Evolutionary conservation across 2,113 vertebrate genomes (phyloP).

Genomic region (Syngnathoides biaculeatus): DNA sequence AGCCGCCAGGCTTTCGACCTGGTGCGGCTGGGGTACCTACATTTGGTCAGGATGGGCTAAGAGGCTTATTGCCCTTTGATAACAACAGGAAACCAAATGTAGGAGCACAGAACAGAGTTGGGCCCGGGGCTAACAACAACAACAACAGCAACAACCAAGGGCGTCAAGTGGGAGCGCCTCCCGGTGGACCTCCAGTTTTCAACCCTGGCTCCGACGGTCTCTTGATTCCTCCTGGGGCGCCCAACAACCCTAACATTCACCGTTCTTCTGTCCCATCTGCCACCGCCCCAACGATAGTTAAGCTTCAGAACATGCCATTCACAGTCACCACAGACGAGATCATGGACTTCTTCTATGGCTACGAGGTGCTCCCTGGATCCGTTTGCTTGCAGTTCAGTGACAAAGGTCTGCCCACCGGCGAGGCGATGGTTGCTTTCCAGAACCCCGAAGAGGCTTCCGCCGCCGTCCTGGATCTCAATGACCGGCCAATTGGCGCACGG

Average conservation of each 20-base stretch:
- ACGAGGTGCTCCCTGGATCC: constrained; percentile 93
- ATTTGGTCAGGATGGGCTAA: constrained; percentile 75
- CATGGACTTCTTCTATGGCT: constrained; percentile 98
- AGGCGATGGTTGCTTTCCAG: constrained; percentile 98
- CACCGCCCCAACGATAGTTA: constrained; percentile 84
- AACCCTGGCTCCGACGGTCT: constrained; percentile 78
- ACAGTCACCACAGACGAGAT: constrained; percentile 97
- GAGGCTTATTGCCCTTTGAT: constrained; percentile 84
- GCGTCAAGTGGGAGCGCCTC: constrained; percentile 72
- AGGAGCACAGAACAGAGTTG: constrained; percentile 65
- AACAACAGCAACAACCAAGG: constrained; percentile 69
- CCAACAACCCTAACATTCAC: constrained; percentile 77
- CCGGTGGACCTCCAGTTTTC: constrained; percentile 67
- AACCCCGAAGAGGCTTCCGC: constrained; percentile 93
- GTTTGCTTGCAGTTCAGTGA: constrained; percentile 96
- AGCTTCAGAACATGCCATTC: constrained; percentile 98
- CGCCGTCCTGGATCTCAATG: constrained; percentile 96
- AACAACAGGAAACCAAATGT: constrained; percentile 69
- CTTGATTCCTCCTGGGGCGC: constrained; percentile 72
- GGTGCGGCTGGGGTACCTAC: constrained; percentile 75
- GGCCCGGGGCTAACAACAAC: constrained; percentile 45
- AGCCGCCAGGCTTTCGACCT: constrained; percentile 87
- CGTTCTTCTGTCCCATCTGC: constrained; percentile 29
- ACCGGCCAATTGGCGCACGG: constrained; percentile 93
- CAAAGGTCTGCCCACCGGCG: constrained; percentile 95